Percentiles rank a stretch among this genome's conserved stretches.
These are phyloP conservation scores for Linyphia triangularis DNA, from an alignment of 2,888 invertebrate genomes.

Conservation along the genomic window DNA sequence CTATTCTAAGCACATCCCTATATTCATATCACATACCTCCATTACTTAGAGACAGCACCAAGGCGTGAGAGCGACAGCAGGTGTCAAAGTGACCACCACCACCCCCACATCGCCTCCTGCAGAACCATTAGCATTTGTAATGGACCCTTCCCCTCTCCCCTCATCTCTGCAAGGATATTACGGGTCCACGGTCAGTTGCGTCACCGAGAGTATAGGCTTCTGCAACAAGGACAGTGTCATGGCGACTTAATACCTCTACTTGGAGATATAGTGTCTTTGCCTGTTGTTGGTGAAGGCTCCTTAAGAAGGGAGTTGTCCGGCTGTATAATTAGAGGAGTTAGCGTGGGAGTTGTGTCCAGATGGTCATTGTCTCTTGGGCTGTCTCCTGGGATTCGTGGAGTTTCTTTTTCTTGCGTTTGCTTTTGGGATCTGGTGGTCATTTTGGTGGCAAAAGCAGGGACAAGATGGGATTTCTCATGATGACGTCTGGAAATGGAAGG, in stretches of 20 bases:
- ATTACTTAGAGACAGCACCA: not conserved
- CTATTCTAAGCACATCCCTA: not conserved
- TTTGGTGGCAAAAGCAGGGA: not conserved
- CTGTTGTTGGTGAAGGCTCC: not conserved
- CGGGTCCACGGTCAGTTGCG: conserved; percentile 16
- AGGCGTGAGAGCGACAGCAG: conserved; percentile 39
- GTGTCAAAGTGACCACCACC: conserved; percentile 45
- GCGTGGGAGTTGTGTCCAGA: conserved; percentile 10
- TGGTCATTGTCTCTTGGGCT: not conserved
- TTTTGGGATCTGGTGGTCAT: not conserved
- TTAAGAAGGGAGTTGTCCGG: not conserved
- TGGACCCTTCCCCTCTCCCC: conserved; percentile 7
- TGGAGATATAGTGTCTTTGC: conserved; percentile 2
- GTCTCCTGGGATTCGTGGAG: not conserved
- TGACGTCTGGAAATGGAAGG: not conserved
- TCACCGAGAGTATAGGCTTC: not conserved
- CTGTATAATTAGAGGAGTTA: conserved; percentile 14
- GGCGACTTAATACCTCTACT: not conserved
- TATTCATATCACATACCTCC: conserved; percentile 2
- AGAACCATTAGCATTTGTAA: conserved; percentile 62
- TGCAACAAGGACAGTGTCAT: not conserved
- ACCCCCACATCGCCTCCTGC: not conserved
- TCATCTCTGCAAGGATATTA: conserved; percentile 20
- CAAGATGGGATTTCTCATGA: not conserved
- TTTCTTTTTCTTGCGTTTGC: not conserved